A percentile compares a stretch with the other conserved stretches of the same genome.
Conservation (phyloP, 2,888 invertebrate species). For the Xanthorhoe designata region DNA sequence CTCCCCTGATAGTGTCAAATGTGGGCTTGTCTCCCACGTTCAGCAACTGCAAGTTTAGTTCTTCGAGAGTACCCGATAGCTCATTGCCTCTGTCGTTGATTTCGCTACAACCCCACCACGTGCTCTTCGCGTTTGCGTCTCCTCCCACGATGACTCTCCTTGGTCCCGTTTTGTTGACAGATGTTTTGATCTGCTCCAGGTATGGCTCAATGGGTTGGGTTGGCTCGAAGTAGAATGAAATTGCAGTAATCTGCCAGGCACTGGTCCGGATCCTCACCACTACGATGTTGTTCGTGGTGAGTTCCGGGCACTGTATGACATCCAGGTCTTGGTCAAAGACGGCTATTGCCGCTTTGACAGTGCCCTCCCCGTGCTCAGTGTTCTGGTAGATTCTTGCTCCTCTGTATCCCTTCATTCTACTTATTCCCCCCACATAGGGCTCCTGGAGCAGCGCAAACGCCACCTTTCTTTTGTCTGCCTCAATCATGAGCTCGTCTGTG, state of each 20-base stretch:
- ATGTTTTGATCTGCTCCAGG: constrained; percentile 25
- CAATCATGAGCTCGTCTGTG: no score
- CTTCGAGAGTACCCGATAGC: constrained; percentile 25
- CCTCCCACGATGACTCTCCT: constrained; percentile 27
- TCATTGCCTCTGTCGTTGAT: constrained; percentile 38
- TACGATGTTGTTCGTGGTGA: no score
- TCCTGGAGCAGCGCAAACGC: no score
- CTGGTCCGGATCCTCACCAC: no score
- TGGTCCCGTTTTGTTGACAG: neutral
- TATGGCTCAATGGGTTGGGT: constrained; percentile 24
- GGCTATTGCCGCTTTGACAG: no score
- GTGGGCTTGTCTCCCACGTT: constrained; percentile 46
- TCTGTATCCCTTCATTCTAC: no score
- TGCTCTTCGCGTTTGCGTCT: constrained; percentile 39
- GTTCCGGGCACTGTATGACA: no score
- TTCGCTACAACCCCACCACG: constrained; percentile 37
- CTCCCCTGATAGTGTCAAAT: constrained; percentile 44
- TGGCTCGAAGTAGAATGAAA: constrained; percentile 7
- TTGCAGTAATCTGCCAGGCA: neutral
- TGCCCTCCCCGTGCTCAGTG: no score
- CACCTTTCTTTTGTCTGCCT: no score
- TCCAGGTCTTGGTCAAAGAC: no score
- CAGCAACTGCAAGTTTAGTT: constrained; percentile 41
- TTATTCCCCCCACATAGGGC: no score
- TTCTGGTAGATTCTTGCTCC: no score